A percentile compares a stretch with the other conserved stretches of the same genome.
Conservation (phyloP, 2,888 invertebrate species). For the Octodonta nipae region DNA sequence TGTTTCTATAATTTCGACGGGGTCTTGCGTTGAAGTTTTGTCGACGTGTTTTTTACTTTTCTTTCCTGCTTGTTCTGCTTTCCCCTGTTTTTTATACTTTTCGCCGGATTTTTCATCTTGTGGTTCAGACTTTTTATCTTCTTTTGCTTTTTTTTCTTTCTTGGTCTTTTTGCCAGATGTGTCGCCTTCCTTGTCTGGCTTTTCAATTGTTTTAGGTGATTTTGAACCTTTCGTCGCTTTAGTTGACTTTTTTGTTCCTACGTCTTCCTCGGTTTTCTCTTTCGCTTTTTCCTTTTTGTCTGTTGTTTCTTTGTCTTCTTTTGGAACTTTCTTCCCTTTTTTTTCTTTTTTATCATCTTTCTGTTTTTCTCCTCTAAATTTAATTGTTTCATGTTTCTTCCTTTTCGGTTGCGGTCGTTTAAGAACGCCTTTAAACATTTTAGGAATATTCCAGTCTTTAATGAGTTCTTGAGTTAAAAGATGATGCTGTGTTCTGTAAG, state of each 20-base stretch:
- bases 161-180: conserved; percentile 5
- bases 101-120: conserved; percentile 1
- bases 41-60: conserved; percentile 3
- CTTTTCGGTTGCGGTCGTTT: conserved; percentile 22
- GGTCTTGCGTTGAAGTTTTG: background rate
- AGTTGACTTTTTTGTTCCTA: conserved; percentile 12
- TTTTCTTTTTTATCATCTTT: conserved; percentile 16
- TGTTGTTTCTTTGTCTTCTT: conserved; percentile 14
- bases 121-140: conserved; percentile 5
- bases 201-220: conserved; percentile 5
- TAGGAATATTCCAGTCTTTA: conserved; percentile 28
- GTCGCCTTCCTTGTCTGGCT: background rate
- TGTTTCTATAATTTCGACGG: background rate
- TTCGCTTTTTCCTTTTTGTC: conserved; percentile 12
- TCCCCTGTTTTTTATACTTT: conserved; percentile 2
- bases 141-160: conserved; percentile 18
- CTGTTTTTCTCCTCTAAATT: conserved; percentile 19
- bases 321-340: conserved; percentile 3
- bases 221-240: conserved; percentile 15
- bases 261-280: conserved; percentile 5
- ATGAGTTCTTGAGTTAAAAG: conserved; percentile 29
- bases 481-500: conserved; percentile 24
- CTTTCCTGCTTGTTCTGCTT: no score
- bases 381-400: conserved; percentile 19
- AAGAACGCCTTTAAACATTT: conserved; percentile 26